Conservation (phyloP, 2,888 invertebrate species). For the Hymenopus coronatus region DNA sequence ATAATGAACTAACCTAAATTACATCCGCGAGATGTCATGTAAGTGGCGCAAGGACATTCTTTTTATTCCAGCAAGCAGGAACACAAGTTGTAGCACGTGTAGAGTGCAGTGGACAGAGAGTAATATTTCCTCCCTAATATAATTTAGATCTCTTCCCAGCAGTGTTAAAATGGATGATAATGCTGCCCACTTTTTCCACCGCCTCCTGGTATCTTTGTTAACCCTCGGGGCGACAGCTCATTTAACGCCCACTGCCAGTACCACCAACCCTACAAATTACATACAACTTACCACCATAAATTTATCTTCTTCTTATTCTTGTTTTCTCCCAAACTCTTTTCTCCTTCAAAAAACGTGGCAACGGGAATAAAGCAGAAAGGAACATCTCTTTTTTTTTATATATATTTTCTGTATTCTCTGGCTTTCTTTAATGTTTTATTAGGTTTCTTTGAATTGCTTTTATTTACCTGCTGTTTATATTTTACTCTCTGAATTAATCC, state of each 20-base stretch:
- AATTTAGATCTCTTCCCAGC: background rate
- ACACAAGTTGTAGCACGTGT: background rate
- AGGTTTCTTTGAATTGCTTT: background rate
- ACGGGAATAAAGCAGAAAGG: background rate
- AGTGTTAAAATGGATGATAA: background rate
- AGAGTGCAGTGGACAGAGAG: background rate
- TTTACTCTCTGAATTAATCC: too few relatives aligned
- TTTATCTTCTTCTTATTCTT: background rate
- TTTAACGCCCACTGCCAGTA: background rate
- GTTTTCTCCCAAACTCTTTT: background rate
- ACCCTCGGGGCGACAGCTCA: background rate
- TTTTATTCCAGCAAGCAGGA: background rate
- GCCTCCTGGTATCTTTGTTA: background rate
- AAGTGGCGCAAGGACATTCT: background rate
- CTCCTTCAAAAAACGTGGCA: background rate
- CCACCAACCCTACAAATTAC: background rate
- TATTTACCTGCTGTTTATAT: too few relatives aligned
- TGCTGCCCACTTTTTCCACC: background rate
- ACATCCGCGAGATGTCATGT: background rate
- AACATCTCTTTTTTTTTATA: background rate
- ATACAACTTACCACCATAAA: background rate
- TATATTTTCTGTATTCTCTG: background rate
- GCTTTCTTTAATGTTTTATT: background rate
- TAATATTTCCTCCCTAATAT: background rate
- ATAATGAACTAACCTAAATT: background rate